A percentile compares a stretch with the other conserved stretches of the same genome.
These are phyloP conservation scores for Apteryx mantelli DNA, from an alignment of 2,113 vertebrate genomes.

Conservation along the genomic window DNA sequence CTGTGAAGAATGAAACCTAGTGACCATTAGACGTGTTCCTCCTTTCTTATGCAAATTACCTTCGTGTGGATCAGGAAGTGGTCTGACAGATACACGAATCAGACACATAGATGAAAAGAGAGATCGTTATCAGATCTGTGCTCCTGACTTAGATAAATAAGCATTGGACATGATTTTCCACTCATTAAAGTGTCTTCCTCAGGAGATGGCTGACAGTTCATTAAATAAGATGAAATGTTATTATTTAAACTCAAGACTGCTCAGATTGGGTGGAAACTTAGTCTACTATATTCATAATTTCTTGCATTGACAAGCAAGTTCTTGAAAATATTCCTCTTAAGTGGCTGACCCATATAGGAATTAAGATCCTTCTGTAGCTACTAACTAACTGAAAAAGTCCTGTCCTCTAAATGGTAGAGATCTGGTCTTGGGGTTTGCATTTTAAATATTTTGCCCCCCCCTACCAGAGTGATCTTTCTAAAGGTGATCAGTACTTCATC, in stretches of 20 bases:
- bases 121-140: slow-evolving; percentile 50
- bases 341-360: not conserved
- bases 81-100: slow-evolving; percentile 14
- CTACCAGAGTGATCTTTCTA: not conserved
- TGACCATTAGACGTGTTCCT: slow-evolving; percentile 16
- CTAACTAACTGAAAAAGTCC: not conserved
- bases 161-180: slow-evolving; percentile 58
- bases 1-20: not conserved
- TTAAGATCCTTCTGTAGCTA: not conserved
- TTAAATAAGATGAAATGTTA: slow-evolving; percentile 68
- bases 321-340: slow-evolving; percentile 3
- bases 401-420: not conserved
- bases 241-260: slow-evolving; percentile 63
- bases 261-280: slow-evolving; percentile 41
- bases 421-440: not conserved
- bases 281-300: slow-evolving; percentile 30
- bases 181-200: slow-evolving; percentile 67
- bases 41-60: slow-evolving; percentile 48
- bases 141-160: slow-evolving; percentile 74
- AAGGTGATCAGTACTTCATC: not conserved
- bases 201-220: slow-evolving; percentile 70
- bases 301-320: slow-evolving; percentile 17
- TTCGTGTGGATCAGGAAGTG: slow-evolving; percentile 30
- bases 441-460: not conserved
- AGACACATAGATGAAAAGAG: slow-evolving; percentile 24